Evolutionary conservation across 2,113 vertebrate species (phyloP).

Genomic region (Gambusia affinis): DNA sequence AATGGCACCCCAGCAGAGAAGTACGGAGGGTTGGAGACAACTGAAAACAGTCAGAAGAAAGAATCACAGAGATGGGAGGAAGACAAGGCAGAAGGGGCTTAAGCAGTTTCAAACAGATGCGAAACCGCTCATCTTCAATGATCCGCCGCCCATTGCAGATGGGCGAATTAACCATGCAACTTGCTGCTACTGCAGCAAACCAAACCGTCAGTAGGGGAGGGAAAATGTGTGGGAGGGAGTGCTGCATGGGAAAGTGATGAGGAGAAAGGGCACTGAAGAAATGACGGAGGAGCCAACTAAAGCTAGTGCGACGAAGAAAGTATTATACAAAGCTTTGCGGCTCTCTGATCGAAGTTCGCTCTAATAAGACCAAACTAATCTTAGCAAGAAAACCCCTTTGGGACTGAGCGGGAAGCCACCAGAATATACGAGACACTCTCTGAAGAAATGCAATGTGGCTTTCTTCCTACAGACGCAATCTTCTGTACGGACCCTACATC

Average conservation of each 20-base stretch:
- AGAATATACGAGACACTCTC: slow-evolving; percentile 16
- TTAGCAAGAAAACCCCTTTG: slow-evolving; percentile 11
- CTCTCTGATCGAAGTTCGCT: neutral
- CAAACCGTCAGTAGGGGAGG: neutral
- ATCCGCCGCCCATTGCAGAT: slow-evolving; percentile 41
- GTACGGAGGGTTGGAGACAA: neutral
- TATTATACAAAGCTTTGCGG: slow-evolving; percentile 8
- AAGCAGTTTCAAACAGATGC: slow-evolving; percentile 9
- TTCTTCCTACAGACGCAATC: no score
- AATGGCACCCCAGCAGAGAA: slow-evolving; percentile 1
- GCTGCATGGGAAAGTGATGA: neutral
- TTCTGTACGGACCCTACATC: neutral
- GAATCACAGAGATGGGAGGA: neutral
- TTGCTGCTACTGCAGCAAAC: slow-evolving; percentile 54
- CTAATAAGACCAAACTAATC: slow-evolving; percentile 33
- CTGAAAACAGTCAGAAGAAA: neutral
- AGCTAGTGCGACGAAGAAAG: slow-evolving; percentile 18
- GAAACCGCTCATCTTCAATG: slow-evolving; percentile 18
- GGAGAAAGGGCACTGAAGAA: slow-evolving; percentile 6
- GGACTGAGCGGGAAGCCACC: slow-evolving; percentile 20
- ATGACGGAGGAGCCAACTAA: slow-evolving; percentile 7
- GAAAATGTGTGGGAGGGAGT: neutral
- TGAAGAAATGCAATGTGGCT: slow-evolving; percentile 46
- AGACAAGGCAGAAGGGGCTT: neutral
- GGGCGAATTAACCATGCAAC: slow-evolving; percentile 1